phyloP scores from a whole-genome alignment of 2,888 invertebrate species.

The Parelbella ahira region DNA sequence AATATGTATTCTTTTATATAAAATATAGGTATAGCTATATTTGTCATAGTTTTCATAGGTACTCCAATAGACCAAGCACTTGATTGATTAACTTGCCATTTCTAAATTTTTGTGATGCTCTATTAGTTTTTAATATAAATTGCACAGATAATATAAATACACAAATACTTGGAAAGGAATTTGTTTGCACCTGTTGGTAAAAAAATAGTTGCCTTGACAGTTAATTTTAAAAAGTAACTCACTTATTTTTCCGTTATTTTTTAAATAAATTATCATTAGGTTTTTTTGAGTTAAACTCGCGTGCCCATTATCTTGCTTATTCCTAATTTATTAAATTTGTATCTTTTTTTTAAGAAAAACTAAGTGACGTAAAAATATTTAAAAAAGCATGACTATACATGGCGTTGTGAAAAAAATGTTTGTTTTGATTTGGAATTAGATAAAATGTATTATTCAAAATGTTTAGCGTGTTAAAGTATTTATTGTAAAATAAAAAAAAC shows the following conservation, averaged over 20 bases:
- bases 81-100: conserved; percentile 56
- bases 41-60: conserved; percentile 33
- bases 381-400: conserved; percentile 36
- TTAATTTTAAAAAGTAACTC: not conserved
- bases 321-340: conserved; percentile 55
- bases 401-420: conserved; percentile 21
- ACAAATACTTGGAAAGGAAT: too few species aligned
- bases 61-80: conserved; percentile 53
- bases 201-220: conserved; percentile 8
- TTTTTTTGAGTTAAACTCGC: conserved; percentile 70
- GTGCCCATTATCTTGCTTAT: conserved; percentile 61
- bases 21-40: conserved; percentile 25
- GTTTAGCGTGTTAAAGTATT: conserved; percentile 20
- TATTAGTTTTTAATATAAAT: too few species aligned
- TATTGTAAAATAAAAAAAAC: conserved; percentile 16
- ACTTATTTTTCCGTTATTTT: conserved; percentile 35
- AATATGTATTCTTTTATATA: conserved; percentile 33
- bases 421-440: conserved; percentile 11
- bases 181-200: conserved; percentile 1
- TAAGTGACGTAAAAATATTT: conserved; percentile 50
- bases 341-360: conserved; percentile 38
- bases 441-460: conserved; percentile 7
- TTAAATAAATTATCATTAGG: conserved; percentile 36
- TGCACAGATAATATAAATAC: too few species aligned
- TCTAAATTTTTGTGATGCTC: conserved; percentile 30